These are phyloP conservation scores for Eretmochelys imbricata DNA, from an alignment of 2,113 vertebrate species.

Conservation along the genomic window DNA sequence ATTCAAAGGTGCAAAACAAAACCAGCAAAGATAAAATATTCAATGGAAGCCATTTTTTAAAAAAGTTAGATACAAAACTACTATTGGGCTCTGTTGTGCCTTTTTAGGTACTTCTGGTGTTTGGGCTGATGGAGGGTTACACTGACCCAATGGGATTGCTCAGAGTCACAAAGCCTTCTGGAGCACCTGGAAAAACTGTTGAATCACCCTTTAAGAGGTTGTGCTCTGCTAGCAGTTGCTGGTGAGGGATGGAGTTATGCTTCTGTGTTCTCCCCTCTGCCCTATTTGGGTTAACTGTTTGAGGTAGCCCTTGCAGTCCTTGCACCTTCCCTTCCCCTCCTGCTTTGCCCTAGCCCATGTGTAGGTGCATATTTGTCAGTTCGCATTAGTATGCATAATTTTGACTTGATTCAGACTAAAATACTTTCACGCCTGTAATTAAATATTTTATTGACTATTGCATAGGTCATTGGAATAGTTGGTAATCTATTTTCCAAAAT, in stretches of 20 bases:
- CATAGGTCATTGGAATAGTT: not conserved
- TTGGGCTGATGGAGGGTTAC: not conserved
- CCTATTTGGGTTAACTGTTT: not conserved
- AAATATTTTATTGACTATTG: not conserved
- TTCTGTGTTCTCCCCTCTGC: not conserved
- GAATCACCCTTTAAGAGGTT: not conserved
- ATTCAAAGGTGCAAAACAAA: not conserved
- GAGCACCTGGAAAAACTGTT: fast-evolving
- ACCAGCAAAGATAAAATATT: not conserved
- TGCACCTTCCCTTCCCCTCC: not conserved
- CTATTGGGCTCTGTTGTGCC: not conserved
- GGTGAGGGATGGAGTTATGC: not conserved
- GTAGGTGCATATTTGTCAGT: not conserved
- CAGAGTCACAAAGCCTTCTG: not conserved
- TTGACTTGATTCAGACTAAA: not conserved
- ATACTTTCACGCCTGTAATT: fast-evolving
- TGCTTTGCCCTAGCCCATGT: not conserved
- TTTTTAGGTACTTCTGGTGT: not conserved
- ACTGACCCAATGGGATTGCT: not conserved
- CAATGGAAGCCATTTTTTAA: not conserved
- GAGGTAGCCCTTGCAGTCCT: slow-evolving; percentile 1
- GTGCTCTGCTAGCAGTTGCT: not conserved
- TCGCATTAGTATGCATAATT: not conserved
- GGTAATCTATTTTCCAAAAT: not conserved
- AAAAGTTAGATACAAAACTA: not conserved